Base-by-base conservation (phyloP, 2,888 invertebrate genomes). In the Neuroscelio doddi region DNA sequence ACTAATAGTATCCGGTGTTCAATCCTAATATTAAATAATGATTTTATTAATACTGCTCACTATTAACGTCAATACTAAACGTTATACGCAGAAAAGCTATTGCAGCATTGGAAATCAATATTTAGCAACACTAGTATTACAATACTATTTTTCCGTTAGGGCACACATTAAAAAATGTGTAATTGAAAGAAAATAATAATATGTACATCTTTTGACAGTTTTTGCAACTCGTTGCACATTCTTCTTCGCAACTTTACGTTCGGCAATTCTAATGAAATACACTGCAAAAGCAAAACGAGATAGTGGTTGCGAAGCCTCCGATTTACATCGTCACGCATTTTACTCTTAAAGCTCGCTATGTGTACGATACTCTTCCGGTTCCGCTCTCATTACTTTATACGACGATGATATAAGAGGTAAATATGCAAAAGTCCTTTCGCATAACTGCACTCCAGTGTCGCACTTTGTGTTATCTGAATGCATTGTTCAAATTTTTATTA, bases 301-400 rank as follows among this genome's bases (percentile, higher is more conserved):
- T 59, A 63, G 53, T 50, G 53, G 39, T 45, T 52, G 47, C 53
- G 44, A 42, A 53, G 46, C 49, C 62, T 36, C 45, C 62, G 56
- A 67, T 67, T 66, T 66, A 66, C 55, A 66, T 29, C 61, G 34
- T 44, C 42, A 46, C 50, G 58, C 53, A 66, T 66, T 66, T 66
- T 53, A 62, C 59, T 62, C 53, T 62, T 62, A 53, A 57, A 66
- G 36, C 53, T 41, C 51, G 32, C 38, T 53, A 55, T 51, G 56
- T 56, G 44, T 49, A 34, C 39, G 14, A 10, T 34, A 36, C 34
- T 49, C 57, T 57, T 61, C 65, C 57, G 65, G 57, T 66, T 62
- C 61, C 65, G 56, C 47, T 46, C 53, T 50, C 65, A 53, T 57
- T 61, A 53, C 50, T 50, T 57, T 52, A 41, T 53, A 50, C 50